Evolutionary conservation across 2,888 invertebrate species (phyloP).

Genomic region (Acanthosepion lycidas): DNA sequence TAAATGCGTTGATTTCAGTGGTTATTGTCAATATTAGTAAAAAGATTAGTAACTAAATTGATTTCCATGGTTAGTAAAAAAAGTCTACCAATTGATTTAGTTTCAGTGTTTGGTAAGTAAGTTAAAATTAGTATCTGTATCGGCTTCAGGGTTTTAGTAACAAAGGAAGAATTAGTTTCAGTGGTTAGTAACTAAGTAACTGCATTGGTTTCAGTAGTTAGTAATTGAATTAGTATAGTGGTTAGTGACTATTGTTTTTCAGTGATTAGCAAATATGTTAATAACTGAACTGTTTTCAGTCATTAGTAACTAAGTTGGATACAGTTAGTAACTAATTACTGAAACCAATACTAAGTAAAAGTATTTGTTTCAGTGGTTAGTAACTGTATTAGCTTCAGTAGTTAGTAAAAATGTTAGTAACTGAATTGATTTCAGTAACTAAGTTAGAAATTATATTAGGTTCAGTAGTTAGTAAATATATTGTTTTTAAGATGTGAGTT

Average conservation of each 20-base stretch:
- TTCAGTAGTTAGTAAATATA: neutral
- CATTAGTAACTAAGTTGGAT: too few species aligned
- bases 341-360: too few species aligned
- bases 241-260: neutral
- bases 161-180: too few species aligned
- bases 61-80: neutral
- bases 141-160: too few species aligned
- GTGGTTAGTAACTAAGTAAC: neutral
- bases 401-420: neutral
- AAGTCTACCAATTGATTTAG: neutral
- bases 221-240: neutral
- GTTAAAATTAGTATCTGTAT: neutral
- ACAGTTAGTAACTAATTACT: too few species aligned
- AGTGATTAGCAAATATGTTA: neutral
- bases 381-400: neutral
- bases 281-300: too few species aligned
- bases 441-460: neutral
- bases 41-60: neutral
- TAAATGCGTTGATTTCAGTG: neutral
- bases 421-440: neutral
- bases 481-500: neutral
- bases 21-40: neutral
- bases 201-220: neutral
- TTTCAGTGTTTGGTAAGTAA: neutral
- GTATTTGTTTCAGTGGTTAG: neutral